Percentiles rank a stretch among this genome's conserved stretches.
Conservation (phyloP, 2,113 vertebrate genomes). For the Zingel zingel region DNA sequence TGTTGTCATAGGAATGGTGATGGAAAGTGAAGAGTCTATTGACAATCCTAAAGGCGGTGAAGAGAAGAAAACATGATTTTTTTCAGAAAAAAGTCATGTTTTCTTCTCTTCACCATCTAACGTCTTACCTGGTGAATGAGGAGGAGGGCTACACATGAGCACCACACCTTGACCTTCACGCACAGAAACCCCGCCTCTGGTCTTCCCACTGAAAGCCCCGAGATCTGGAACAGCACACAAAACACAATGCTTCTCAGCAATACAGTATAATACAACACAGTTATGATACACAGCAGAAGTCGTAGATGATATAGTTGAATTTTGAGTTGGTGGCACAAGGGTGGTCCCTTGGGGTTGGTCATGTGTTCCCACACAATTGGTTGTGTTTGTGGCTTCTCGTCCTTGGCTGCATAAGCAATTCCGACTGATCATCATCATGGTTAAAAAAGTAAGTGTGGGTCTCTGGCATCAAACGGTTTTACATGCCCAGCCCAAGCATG, state of each 20-base stretch:
- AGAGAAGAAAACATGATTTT: background rate
- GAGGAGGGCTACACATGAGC: slow-evolving; percentile 94
- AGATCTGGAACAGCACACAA: slow-evolving; percentile 86
- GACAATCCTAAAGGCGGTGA: background rate
- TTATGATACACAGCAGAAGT: background rate
- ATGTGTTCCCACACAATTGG: background rate
- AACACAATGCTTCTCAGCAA: slow-evolving; percentile 11
- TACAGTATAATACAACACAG: background rate
- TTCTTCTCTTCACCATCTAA: background rate
- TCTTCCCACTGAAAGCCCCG: slow-evolving; percentile 90
- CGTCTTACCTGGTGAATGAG: slow-evolving; percentile 93
- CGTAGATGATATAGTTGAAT: too few relatives aligned
- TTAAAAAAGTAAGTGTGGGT: background rate
- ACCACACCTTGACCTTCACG: slow-evolving; percentile 98
- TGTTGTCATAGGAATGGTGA: slow-evolving; percentile 4
- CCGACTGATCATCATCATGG: background rate
- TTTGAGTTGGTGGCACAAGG: background rate
- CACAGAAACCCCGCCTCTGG: slow-evolving; percentile 93
- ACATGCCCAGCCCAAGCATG: background rate
- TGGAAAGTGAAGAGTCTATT: slow-evolving; percentile 10
- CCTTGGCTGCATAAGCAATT: background rate
- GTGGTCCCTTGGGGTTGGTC: background rate
- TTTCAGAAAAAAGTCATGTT: too few relatives aligned
- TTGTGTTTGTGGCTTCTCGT: background rate
- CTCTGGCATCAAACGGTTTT: background rate